These are phyloP conservation scores for Monochamus alternatus DNA, from an alignment of 2,888 invertebrate genomes.

Conservation along the genomic window DNA sequence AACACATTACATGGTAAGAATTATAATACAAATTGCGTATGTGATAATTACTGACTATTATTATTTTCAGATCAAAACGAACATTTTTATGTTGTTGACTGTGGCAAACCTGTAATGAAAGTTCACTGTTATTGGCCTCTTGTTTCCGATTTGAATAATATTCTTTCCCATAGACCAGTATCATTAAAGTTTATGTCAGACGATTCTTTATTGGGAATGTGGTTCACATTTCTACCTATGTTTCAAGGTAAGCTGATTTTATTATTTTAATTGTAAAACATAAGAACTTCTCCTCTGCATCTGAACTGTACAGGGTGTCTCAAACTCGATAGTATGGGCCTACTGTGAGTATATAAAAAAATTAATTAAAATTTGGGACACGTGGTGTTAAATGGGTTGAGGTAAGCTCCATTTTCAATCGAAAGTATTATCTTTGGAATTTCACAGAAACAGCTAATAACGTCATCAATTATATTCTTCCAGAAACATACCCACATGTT, in stretches of 20 bases:
- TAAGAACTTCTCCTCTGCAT: too few relatives aligned
- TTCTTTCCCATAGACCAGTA: slow-evolving; percentile 93
- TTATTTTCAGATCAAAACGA: slow-evolving; percentile 77
- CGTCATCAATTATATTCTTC: too few relatives aligned
- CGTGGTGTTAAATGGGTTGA: too few relatives aligned
- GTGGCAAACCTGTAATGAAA: slow-evolving; percentile 93
- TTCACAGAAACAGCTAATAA: too few relatives aligned
- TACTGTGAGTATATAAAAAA: too few relatives aligned
- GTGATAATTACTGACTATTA: background rate
- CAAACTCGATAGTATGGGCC: too few relatives aligned
- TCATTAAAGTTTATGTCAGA: slow-evolving; percentile 92
- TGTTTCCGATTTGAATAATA: slow-evolving; percentile 96
- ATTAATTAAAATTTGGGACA: too few relatives aligned
- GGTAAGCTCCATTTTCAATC: too few relatives aligned
- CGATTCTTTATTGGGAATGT: slow-evolving; percentile 92
- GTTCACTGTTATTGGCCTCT: slow-evolving; percentile 99
- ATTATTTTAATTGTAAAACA: too few relatives aligned
- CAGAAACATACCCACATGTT: too few relatives aligned
- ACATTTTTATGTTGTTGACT: slow-evolving; percentile 93
- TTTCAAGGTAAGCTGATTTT: slow-evolving; percentile 82
- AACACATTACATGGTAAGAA: slow-evolving; percentile 87
- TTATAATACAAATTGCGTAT: background rate
- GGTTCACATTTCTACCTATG: slow-evolving; percentile 95
- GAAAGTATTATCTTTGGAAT: too few relatives aligned
- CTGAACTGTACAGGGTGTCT: too few relatives aligned